Evolutionary conservation across 2,113 vertebrate species (phyloP), one percentile per base, ranked within the genome.

Genomic region (Sciurus niger): DNA sequence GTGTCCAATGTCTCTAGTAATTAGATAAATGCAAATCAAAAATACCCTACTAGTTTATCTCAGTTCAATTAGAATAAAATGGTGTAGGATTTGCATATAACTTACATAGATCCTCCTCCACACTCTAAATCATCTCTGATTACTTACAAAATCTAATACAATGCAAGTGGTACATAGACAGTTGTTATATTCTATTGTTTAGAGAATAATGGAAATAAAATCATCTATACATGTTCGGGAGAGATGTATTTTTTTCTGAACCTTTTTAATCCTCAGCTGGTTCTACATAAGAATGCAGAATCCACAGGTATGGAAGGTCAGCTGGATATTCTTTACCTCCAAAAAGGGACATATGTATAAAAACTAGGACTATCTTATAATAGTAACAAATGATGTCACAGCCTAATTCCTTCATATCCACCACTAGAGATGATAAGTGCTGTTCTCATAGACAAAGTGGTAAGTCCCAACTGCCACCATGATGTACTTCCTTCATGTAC

Each of bases 31-130:
- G 40, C 40, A 40, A 40, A 40, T 40, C 40, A 40, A 40, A 40
- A 40, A 40, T 4, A 40, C 40, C 40, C 40, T 40, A 40, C 2
- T 40, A 40, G 40, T 40, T 40, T 4, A 40, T 40, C 40, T 40
- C 40, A 40, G 4, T 40, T 4, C 40, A 40, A 40, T 40, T 40
- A 40, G 40, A 40, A 4, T 32, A 46, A 82, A 24, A 51, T 5
- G 13, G n/a, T 28, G 8, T 8, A 2, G 14, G 30, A 11, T 9
- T 43, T 46, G 22, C 2, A 2, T 20, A 40, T 7, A 20, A n/a
- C 13, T 28, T 68, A 22, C 10, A 16, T 6, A 51, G 20, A 68
- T 58, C n/a, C 17, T 67, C n/a, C 48, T 20, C n/a, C 20, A n/a
- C 2, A 16, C 14, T 18, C 34, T 58, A 46, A 68, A 43, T 58